Evolutionary conservation across 2,888 invertebrate genomes (phyloP).

Genomic region (Brachyptera putata): DNA sequence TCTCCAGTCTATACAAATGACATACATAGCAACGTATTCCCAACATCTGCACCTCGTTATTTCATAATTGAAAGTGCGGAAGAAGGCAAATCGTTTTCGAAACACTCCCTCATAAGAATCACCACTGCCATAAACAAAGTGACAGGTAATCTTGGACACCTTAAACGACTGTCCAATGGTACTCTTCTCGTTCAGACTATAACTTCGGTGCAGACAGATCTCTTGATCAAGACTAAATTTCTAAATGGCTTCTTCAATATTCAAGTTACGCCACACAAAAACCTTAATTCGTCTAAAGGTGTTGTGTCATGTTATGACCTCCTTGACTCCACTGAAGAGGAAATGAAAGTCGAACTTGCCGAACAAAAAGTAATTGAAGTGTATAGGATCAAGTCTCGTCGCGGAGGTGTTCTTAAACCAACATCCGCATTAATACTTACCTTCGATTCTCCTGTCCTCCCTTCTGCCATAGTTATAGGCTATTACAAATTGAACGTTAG

Average conservation of each 20-base stretch:
- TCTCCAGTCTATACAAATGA: too few species aligned
- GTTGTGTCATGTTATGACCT: background rate
- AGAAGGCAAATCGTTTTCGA: too few species aligned
- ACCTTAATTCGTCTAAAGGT: background rate
- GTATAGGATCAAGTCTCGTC: background rate
- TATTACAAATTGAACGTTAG: background rate
- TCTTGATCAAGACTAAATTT: background rate
- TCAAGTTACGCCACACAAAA: background rate
- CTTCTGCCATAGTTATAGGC: background rate
- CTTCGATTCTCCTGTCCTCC: background rate
- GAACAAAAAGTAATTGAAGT: background rate
- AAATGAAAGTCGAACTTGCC: background rate
- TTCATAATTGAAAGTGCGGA: too few species aligned
- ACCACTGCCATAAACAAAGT: too few species aligned
- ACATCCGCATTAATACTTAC: background rate
- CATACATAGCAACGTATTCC: too few species aligned
- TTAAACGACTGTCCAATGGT: background rate
- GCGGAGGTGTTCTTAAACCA: background rate
- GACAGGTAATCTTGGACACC: too few species aligned
- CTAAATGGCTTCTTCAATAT: background rate
- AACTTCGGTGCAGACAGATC: background rate
- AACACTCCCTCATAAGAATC: too few species aligned
- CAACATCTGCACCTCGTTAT: too few species aligned
- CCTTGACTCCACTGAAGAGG: background rate
- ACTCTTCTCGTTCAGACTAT: background rate